Percentiles rank a stretch among this genome's conserved stretches.
Evolutionary conservation across 2,888 invertebrate genomes (phyloP).

Genomic region (Diabrotica balteata): DNA sequence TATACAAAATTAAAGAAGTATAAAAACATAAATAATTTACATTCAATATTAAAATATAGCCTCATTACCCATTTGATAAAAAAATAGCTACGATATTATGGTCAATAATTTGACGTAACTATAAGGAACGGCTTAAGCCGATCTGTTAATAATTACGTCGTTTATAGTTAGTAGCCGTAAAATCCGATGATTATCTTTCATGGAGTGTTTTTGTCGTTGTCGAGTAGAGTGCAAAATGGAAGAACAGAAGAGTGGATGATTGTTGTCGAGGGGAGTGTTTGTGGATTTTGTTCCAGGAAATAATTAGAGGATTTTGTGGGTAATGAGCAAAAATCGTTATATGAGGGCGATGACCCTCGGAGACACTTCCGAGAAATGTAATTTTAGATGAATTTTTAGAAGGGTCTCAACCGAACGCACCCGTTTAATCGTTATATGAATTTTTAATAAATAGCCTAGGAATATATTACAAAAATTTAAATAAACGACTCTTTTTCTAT

Average conservation of each 20-base stretch:
- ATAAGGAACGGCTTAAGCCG: background rate
- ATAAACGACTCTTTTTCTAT: no score
- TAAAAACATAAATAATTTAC: no score
- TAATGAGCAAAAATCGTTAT: conserved; percentile 15
- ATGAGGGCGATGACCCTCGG: conserved; percentile 12
- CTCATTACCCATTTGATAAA: no score
- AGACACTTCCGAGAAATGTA: background rate
- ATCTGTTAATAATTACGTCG: conserved; percentile 3
- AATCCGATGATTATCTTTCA: conserved; percentile 12
- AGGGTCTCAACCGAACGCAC: no score
- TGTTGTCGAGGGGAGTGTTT: conserved; percentile 9
- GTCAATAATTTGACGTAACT: no score
- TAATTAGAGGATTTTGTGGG: conserved; percentile 16
- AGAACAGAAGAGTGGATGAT: conserved; percentile 1
- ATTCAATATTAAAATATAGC: no score
- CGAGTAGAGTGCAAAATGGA: background rate
- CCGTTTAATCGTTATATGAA: no score
- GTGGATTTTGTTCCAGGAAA: conserved; percentile 13
- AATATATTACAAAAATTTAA: no score
- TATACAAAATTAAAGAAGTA: no score
- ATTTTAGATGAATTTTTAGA: background rate
- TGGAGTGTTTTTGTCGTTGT: conserved; percentile 6
- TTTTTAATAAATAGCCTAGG: no score
- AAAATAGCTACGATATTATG: no score
- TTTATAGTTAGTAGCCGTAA: conserved; percentile 11